phyloP scores from a whole-genome alignment of 92 coral and sea anemone genomes.

The Bergia sp. region DNA sequence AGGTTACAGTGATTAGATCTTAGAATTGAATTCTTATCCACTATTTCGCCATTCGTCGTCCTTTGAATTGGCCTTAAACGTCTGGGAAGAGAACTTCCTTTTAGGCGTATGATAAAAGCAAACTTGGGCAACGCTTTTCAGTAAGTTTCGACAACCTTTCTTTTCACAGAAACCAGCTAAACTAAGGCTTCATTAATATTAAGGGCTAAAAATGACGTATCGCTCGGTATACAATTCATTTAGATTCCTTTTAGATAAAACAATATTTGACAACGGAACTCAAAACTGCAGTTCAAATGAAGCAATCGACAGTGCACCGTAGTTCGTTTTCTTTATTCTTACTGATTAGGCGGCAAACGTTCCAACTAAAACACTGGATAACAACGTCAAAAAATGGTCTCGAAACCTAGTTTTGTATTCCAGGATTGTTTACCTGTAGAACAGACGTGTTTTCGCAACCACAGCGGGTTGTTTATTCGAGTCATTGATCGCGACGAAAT shows the following conservation, averaged over 20 bases:
- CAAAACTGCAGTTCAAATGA: background rate
- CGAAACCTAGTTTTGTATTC: background rate
- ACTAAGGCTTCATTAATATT: slow-evolving; percentile 25
- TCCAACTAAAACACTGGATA: background rate
- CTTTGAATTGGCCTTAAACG: background rate
- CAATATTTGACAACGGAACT: slow-evolving; percentile 17
- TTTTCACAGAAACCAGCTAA: slow-evolving; percentile 30
- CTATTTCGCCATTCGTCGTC: slow-evolving; percentile 31
- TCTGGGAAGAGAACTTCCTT: background rate
- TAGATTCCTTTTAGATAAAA: slow-evolving; percentile 44
- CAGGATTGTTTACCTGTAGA: background rate
- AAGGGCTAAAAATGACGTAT: slow-evolving; percentile 32
- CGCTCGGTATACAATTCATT: slow-evolving; percentile 6
- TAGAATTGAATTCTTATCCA: background rate
- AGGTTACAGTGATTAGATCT: slow-evolving; percentile 9
- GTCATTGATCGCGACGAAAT: slow-evolving; percentile 6
- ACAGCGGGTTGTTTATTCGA: slow-evolving; percentile 35
- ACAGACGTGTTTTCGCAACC: slow-evolving; percentile 26
- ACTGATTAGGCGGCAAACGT: background rate
- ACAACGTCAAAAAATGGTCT: background rate
- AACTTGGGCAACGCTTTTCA: background rate
- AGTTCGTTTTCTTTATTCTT: background rate
- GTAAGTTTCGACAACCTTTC: background rate
- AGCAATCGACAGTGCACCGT: background rate
- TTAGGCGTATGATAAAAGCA: background rate